Conservation (phyloP, 2,888 invertebrate genomes). For the Hemistola chrysoprasaria region DNA sequence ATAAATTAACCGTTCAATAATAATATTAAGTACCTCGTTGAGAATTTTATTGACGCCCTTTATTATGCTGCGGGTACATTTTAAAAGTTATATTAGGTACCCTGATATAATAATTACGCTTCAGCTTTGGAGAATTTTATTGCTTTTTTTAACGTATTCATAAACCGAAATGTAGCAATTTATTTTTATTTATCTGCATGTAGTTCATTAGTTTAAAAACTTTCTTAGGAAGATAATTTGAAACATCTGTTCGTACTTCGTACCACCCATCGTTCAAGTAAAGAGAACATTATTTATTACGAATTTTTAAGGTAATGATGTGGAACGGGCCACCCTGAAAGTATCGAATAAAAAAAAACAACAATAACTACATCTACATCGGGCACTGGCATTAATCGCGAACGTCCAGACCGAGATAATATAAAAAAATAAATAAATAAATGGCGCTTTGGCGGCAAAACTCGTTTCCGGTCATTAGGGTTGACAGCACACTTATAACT, state of each 20-base stretch:
- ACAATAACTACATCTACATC: slow-evolving; percentile 36
- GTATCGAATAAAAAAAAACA: slow-evolving; percentile 35
- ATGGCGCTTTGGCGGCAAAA: slow-evolving; percentile 63
- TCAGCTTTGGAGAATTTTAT: no score
- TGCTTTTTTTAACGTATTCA: no score
- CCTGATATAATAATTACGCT: no score
- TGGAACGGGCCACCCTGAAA: slow-evolving; percentile 50
- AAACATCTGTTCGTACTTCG: no score
- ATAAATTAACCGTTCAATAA: background rate
- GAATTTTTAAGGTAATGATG: slow-evolving; percentile 8
- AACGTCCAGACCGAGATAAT: slow-evolving; percentile 60
- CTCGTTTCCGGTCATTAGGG: slow-evolving; percentile 44
- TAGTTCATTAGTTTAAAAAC: no score
- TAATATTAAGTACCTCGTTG: background rate
- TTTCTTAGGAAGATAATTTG: no score
- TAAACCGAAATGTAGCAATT: no score
- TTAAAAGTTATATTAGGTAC: no score
- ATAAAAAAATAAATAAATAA: slow-evolving; percentile 66
- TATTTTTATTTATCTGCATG: no score
- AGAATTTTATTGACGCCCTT: background rate
- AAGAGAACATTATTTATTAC: background rate
- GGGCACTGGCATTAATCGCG: slow-evolving; percentile 61
- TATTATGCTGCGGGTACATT: no score
- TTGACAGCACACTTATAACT: slow-evolving; percentile 42
- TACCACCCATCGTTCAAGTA: no score